Conservation (phyloP, 53 echinoderm and acorn worm genomes). For the Glandiceps talaboti region DNA sequence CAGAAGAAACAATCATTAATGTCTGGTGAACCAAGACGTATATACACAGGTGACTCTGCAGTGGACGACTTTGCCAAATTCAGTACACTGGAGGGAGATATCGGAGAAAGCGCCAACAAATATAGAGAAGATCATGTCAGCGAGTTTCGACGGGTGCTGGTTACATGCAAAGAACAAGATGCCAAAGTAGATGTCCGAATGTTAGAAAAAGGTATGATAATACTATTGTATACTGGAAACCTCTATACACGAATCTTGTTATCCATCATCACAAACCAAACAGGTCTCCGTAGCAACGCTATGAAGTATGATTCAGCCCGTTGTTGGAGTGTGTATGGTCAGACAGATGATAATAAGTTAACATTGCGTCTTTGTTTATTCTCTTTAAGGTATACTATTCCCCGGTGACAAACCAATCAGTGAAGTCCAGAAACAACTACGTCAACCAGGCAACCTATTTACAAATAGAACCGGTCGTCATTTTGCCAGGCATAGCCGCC, state of each 20-base stretch:
- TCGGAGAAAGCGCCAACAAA: constrained; percentile 32
- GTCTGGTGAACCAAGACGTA: constrained; percentile 9
- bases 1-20: not conserved
- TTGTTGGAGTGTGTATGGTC: no score
- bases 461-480: not conserved
- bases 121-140: constrained; percentile 71
- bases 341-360: no score
- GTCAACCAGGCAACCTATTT: constrained; percentile 38
- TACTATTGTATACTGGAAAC: no score
- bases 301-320: no score
- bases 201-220: constrained; percentile 50
- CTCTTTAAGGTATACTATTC: constrained; percentile 50
- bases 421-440: constrained; percentile 25
- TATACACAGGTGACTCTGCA: constrained; percentile 59
- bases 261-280: no score
- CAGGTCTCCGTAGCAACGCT: no score
- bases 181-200: constrained; percentile 51
- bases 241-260: no score
- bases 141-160: constrained; percentile 65
- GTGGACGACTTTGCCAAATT: constrained; percentile 47
- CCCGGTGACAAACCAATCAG: constrained; percentile 68
- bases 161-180: constrained; percentile 48
- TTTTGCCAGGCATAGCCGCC: not conserved
- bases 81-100: constrained; percentile 57
- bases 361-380: not conserved